Base-by-base conservation (phyloP, 2,797 vertebrate genomes). In the Erethizon dorsatum region DNA sequence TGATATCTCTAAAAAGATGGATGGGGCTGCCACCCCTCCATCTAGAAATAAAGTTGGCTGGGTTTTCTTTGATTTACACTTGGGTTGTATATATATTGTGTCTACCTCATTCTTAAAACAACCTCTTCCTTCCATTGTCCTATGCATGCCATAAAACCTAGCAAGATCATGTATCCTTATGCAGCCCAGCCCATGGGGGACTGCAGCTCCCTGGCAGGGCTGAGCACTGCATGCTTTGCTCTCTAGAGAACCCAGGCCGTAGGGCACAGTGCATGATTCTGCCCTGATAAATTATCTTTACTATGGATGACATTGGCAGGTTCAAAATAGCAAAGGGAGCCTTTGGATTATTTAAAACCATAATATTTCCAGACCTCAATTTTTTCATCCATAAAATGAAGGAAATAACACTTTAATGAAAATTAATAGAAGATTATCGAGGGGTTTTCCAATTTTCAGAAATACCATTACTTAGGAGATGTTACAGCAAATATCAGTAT, bases 361-460 rank as follows among this genome's bases (percentile, higher is more conserved):
- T 90, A 31, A 5, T 45, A 59, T 88, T 69, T 82, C 47, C 56
- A 57, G 77, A 52, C 84, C 56, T 83, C 82, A 28, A 28, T 97
- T 88, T 54, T 63, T 95, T 89, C 88, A 94, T 52, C 85, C 67
- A 50, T 91, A 94, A 96, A 95, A 95, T 87, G 78, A 95, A 95
- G 54, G 71, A 84, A 96, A 82, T 85, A 90, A 79, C 59, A 83
- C 54, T 77, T 61, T 79, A 96, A 96, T 92, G 69, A 97, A 97
- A 96, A 96, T 96, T 78, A 97, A 94, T 77, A 75, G 75, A 59
- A 90, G 85, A 67, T 67, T 73, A 92, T 93, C 82, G 54, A 67
- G 67, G 37, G 77, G 63, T 91, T 96, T 95, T 77, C 90, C 80
- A 79, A 86, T 88, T 80, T 84, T 41, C 69, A 57, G 80, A 33